Conservation (phyloP, 2,113 vertebrate genomes). For the Pongo pygmaeus region DNA sequence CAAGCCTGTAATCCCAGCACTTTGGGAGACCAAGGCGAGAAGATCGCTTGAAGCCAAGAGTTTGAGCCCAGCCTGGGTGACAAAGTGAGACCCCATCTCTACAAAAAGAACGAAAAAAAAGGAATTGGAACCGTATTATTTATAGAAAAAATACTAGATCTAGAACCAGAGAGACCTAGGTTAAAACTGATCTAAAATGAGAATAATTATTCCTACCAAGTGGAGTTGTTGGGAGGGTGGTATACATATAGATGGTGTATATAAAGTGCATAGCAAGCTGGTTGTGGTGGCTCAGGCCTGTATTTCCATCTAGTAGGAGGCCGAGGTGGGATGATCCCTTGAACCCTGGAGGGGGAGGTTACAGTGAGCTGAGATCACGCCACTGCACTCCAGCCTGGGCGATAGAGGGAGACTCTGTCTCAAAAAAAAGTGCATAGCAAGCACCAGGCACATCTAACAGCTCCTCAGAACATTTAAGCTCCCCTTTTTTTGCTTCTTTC, state of each 20-base stretch:
- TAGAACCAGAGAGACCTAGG: neutral
- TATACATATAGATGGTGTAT: neutral
- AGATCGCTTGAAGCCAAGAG: too few relatives aligned
- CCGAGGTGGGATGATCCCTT: too few relatives aligned
- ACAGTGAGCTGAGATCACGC: too few relatives aligned
- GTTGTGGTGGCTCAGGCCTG: too few relatives aligned
- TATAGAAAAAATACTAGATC: neutral
- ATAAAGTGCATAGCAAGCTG: neutral
- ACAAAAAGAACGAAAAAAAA: neutral
- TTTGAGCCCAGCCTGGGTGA: too few relatives aligned
- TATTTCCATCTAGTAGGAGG: too few relatives aligned
- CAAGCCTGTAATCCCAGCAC: too few relatives aligned
- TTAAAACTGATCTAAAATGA: neutral
- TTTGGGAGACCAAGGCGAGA: too few relatives aligned
- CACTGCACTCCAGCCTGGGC: too few relatives aligned
- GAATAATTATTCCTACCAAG: neutral
- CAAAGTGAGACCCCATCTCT: too few relatives aligned
- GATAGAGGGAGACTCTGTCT: too few relatives aligned
- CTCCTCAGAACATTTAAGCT: neutral
- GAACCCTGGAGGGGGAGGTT: too few relatives aligned
- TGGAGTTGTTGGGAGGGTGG: neutral
- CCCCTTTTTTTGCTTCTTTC: neutral
- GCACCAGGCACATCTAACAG: neutral
- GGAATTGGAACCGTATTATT: neutral
- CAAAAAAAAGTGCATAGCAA: neutral